Evolutionary conservation across 2,888 invertebrate species (phyloP), one percentile per base, ranked within the genome.

Genomic region (Tenthredo distinguenda): DNA sequence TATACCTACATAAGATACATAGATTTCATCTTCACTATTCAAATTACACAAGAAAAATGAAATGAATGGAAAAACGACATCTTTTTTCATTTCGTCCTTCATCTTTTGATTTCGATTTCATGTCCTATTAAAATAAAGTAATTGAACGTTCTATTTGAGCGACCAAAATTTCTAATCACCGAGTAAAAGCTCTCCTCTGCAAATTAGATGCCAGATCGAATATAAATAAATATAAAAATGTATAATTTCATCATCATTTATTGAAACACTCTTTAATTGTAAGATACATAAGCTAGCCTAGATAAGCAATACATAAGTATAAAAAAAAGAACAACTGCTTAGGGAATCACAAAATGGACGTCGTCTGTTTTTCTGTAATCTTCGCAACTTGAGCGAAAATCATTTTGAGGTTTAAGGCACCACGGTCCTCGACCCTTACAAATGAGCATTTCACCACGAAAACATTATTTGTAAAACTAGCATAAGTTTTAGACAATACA

Each of bases 341-440:
- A 92, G 90, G 89, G 88, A 91, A 93, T 93, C 93, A 93, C 93
- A 93, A 92, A 93, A 89, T 90, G 91, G 90, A 92, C 91, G 88
- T 89, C 88, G 90, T 90, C 89, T 88, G 40, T 83, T 58, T 89
- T 90, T 88, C 90, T 90, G 90, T 89, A 89, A 90, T 90, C 89
- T 86, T 81, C 86, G 86, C 85, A 86, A 87, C 84, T 90, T 90
- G 88, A 91, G 50, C 91, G 90, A 90, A 89, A 87, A 90, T 89
- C 87, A 84, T 65, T 86, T 90, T 89, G 92, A 93, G 83, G 43
- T 83, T 83, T 58, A 83, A 93, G 93, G 92, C 93, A 93, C 93
- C 91, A 89, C 92, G 93, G 90, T 93, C 93, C 93, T 93, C 93
- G 92, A 93, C 93, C 93, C 93, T 93, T 93, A 93, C 93, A 91